Evolutionary conservation across 2,113 vertebrate species (phyloP).

Genomic region (Ondatra zibethicus): DNA sequence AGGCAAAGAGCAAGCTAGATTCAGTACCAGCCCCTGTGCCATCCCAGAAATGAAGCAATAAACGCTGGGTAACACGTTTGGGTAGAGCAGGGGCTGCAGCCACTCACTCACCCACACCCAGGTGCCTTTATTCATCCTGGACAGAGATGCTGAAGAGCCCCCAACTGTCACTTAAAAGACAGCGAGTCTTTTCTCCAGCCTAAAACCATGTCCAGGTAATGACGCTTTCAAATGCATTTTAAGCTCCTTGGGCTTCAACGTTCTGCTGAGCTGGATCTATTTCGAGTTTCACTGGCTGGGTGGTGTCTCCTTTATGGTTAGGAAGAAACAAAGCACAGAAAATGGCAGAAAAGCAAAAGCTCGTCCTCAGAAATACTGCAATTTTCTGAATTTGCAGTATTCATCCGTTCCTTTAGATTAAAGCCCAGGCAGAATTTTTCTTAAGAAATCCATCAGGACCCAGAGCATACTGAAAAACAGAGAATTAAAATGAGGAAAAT

Average conservation of each 20-base stretch:
- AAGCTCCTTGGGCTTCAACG: background rate
- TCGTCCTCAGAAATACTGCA: background rate
- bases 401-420: background rate
- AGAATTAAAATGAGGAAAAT: constrained; percentile 24
- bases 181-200: constrained; percentile 23
- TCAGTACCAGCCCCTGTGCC: background rate
- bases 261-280: constrained; percentile 1
- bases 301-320: background rate
- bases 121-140: background rate
- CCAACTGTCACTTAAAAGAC: background rate
- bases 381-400: constrained; percentile 32
- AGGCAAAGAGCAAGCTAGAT: background rate
- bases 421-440: background rate
- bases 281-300: background rate
- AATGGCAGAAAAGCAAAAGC: constrained; percentile 11
- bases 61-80: background rate
- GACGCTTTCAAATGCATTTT: constrained; percentile 36
- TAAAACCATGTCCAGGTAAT: constrained; percentile 22
- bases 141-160: background rate
- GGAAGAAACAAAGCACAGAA: constrained; percentile 41
- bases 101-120: background rate
- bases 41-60: background rate
- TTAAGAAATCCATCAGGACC: constrained; percentile 19
- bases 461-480: background rate
- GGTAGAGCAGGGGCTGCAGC: background rate